Conservation (phyloP, 2,888 invertebrate genomes). For the Amiota communis region DNA sequence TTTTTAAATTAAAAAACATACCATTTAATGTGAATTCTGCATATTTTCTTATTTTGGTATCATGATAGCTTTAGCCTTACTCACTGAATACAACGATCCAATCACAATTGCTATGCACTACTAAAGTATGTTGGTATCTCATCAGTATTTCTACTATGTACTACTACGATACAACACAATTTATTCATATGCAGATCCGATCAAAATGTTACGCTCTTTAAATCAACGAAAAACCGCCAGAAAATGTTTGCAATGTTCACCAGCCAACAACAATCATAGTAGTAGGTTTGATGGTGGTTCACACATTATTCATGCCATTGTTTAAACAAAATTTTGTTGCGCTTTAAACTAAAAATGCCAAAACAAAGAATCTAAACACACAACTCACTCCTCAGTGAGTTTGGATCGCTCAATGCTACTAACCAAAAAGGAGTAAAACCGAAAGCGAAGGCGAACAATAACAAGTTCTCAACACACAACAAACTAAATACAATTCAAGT, state of each 20-base stretch:
- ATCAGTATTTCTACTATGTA: too few species aligned
- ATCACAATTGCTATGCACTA: too few species aligned
- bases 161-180: neutral
- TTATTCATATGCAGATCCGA: conserved; percentile 8
- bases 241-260: neutral
- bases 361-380: neutral
- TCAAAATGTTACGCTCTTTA: conserved; percentile 13
- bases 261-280: neutral
- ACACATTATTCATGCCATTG: conserved; percentile 67
- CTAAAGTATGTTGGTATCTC: too few species aligned
- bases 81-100: too few species aligned
- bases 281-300: conserved; percentile 45
- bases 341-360: conserved; percentile 47
- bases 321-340: conserved; percentile 41
- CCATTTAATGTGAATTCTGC: too few species aligned
- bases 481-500: conserved; percentile 20
- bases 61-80: too few species aligned
- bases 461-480: too few species aligned
- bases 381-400: too few species aligned
- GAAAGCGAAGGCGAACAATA: too few species aligned
- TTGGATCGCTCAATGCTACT: too few species aligned
- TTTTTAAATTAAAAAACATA: too few species aligned
- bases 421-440: neutral
- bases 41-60: too few species aligned
- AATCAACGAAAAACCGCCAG: conserved; percentile 8